Percentiles rank a stretch among this genome's conserved stretches.
Evolutionary conservation across 2,113 vertebrate genomes (phyloP).

Genomic region (Heteronetta atricapilla): DNA sequence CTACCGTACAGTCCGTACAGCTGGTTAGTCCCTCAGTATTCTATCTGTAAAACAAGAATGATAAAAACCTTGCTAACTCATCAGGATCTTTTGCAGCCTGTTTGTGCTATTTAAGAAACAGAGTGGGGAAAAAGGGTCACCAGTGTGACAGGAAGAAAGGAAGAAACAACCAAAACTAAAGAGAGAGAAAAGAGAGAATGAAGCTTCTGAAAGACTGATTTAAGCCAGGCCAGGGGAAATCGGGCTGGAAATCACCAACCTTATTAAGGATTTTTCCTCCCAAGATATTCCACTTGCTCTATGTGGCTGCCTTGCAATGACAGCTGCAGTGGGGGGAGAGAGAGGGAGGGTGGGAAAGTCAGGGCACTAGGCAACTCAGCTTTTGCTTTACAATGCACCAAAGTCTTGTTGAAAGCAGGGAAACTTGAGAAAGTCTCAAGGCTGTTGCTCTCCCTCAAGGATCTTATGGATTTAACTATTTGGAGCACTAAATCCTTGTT

Average conservation of each 20-base stretch:
- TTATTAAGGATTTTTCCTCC: neutral
- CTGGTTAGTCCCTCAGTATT: neutral
- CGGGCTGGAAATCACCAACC: neutral
- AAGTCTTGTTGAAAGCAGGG: neutral
- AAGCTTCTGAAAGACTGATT: neutral
- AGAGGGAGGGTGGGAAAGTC: neutral
- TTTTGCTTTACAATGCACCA: neutral
- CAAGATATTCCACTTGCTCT: neutral
- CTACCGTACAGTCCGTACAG: neutral
- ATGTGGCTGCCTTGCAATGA: neutral
- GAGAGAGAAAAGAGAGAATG: neutral
- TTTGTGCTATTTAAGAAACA: neutral
- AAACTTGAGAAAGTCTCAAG: neutral
- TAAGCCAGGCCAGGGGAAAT: neutral
- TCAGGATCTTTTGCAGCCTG: neutral
- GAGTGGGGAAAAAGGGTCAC: neutral
- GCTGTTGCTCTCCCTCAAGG: neutral
- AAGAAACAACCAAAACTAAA: neutral
- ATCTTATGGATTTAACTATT: conserved; percentile 9
- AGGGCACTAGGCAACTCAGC: neutral
- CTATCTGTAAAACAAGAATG: neutral
- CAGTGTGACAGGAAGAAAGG: neutral
- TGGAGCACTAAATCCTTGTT: conserved; percentile 1
- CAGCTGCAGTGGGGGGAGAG: neutral
- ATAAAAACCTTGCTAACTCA: neutral